Conservation (phyloP, 2,113 vertebrate genomes). For the Saccopteryx bilineata region DNA sequence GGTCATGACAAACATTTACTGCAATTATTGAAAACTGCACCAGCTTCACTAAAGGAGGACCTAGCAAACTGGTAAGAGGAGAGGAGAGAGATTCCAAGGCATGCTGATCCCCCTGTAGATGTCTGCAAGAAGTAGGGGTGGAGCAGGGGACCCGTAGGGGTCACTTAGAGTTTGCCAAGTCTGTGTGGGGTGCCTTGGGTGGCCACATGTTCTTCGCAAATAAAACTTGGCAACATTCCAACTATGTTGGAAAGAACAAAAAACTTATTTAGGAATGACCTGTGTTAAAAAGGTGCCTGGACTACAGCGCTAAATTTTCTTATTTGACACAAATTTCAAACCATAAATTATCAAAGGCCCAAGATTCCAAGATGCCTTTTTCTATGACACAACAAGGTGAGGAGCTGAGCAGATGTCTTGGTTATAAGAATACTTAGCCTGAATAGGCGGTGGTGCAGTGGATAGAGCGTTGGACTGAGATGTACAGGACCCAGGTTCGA, state of each 20-base stretch:
- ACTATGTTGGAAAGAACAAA: neutral
- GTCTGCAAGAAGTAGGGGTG: no score
- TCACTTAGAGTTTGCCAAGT: neutral
- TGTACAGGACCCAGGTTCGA: no score
- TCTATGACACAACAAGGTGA: neutral
- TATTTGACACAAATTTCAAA: conserved; percentile 1
- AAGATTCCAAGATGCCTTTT: neutral
- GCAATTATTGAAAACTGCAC: neutral
- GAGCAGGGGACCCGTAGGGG: no score
- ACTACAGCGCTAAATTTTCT: neutral
- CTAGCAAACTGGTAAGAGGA: neutral
- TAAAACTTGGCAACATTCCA: neutral
- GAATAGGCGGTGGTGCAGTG: no score
- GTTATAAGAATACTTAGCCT: neutral
- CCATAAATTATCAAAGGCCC: neutral
- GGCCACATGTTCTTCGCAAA: neutral
- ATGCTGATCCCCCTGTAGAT: no score
- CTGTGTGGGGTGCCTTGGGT: neutral
- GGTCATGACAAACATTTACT: neutral
- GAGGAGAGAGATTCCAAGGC: neutral
- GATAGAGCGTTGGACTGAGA: no score
- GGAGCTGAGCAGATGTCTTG: neutral
- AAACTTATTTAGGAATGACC: neutral
- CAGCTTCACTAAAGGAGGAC: neutral
- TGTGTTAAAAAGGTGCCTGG: neutral